These are phyloP conservation scores for Nothobranchius kuhntae DNA, from an alignment of 2,113 vertebrate species.

Conservation along the genomic window DNA sequence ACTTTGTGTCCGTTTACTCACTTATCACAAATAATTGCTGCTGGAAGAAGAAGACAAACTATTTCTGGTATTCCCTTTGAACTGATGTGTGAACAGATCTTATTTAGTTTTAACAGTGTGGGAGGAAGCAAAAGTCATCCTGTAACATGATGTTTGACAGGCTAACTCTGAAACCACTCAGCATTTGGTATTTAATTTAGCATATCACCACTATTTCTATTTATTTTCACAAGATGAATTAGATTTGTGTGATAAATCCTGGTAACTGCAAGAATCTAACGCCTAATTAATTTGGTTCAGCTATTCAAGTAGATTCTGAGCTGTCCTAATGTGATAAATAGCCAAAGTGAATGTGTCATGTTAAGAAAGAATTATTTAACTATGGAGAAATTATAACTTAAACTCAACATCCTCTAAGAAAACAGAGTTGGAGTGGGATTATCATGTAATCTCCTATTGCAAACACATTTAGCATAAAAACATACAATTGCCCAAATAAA, in stretches of 20 bases:
- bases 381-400: no score
- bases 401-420: neutral
- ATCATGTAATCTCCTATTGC: conserved; percentile 1
- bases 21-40: conserved; percentile 43
- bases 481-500: neutral
- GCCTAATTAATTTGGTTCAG: neutral
- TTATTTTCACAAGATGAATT: neutral
- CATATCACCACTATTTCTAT: neutral
- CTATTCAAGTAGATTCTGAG: neutral
- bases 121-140: neutral
- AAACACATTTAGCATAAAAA: neutral
- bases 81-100: conserved; percentile 27
- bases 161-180: neutral
- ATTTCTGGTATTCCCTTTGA: conserved; percentile 21
- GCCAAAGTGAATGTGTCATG: neutral
- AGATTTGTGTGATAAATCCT: neutral
- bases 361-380: neutral
- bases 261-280: neutral
- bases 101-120: conserved; percentile 4
- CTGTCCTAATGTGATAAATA: neutral
- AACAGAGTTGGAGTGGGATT: neutral
- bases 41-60: conserved; percentile 26
- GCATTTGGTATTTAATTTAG: neutral
- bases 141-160: neutral
- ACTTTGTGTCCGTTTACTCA: conserved; percentile 57